A percentile compares a stretch with the other conserved stretches of the same genome.
Evolutionary conservation across 2,113 vertebrate species (phyloP).

Genomic region (Chamaetylas fuelleborni): DNA sequence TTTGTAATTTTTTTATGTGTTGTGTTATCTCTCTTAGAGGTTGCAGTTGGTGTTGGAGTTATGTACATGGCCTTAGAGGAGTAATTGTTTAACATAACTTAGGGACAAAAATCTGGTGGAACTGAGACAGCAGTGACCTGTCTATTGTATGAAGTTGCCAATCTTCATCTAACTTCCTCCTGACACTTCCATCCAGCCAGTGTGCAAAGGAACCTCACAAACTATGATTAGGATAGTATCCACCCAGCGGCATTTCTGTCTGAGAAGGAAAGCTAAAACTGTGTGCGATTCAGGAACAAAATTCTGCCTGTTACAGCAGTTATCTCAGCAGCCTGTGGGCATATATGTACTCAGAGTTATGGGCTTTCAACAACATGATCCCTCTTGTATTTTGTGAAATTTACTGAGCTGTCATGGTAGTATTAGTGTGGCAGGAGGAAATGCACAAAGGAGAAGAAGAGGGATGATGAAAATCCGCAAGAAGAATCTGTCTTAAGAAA

Average conservation of each 20-base stretch:
- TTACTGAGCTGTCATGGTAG: constrained; percentile 22
- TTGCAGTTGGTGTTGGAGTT: not conserved
- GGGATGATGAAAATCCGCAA: not conserved
- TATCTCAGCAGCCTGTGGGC: constrained; percentile 34
- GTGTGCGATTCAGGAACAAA: not conserved
- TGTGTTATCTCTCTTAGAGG: not conserved
- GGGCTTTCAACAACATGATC: constrained; percentile 39
- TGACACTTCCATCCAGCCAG: not conserved
- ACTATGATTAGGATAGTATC: not conserved
- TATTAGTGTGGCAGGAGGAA: constrained; percentile 14
- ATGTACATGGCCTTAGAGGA: not conserved
- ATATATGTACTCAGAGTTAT: constrained; percentile 14
- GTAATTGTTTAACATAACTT: not conserved
- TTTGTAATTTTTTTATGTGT: not conserved
- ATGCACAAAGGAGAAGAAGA: not conserved
- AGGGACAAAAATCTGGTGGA: not conserved
- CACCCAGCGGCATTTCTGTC: not conserved
- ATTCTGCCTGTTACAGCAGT: constrained; percentile 6
- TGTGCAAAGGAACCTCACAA: not conserved
- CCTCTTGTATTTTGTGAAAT: constrained; percentile 46
- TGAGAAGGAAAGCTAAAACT: not conserved
- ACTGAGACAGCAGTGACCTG: not conserved
- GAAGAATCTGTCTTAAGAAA: constrained; percentile 14
- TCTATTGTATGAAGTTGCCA: not conserved
- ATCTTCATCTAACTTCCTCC: not conserved